These are phyloP conservation scores for Amaurobius ferox DNA, from an alignment of 2,888 invertebrate species.

Conservation along the genomic window DNA sequence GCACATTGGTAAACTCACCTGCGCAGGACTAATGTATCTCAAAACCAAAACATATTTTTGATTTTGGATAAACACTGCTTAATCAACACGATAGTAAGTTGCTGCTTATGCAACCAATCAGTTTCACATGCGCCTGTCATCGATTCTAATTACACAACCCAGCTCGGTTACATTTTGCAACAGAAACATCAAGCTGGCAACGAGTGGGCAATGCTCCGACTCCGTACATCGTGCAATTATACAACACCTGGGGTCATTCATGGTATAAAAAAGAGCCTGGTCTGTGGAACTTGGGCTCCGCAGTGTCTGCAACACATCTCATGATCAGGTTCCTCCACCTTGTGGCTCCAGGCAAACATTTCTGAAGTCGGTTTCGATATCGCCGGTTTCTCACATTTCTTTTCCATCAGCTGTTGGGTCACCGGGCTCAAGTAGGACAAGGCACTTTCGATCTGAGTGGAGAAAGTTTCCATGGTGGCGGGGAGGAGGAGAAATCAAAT, in stretches of 20 bases:
- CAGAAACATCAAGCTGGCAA: background rate
- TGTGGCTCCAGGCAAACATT: background rate
- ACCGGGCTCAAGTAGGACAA: constrained; percentile 40
- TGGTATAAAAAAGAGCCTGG: background rate
- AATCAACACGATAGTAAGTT: too few species aligned
- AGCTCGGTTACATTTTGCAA: background rate
- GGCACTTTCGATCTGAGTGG: constrained; percentile 42
- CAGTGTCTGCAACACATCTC: background rate
- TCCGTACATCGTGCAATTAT: constrained; percentile 1
- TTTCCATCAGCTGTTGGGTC: constrained; percentile 9
- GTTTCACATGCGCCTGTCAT: background rate
- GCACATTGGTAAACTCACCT: too few species aligned
- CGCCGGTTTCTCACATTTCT: background rate
- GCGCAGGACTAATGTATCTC: too few species aligned
- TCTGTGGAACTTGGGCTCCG: background rate
- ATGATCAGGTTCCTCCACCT: constrained; percentile 14
- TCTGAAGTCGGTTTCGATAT: constrained; percentile 2
- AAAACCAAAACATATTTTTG: too few species aligned
- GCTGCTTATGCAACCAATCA: too few species aligned
- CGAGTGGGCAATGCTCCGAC: background rate
- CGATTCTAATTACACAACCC: background rate
- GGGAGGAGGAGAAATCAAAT: constrained; percentile 19
- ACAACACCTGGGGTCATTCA: constrained; percentile 1
- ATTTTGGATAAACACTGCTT: too few species aligned
- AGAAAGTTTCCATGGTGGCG: constrained; percentile 32